Evolutionary conservation across 2,113 vertebrate genomes (phyloP).

Genomic region (Echinops telfairi): DNA sequence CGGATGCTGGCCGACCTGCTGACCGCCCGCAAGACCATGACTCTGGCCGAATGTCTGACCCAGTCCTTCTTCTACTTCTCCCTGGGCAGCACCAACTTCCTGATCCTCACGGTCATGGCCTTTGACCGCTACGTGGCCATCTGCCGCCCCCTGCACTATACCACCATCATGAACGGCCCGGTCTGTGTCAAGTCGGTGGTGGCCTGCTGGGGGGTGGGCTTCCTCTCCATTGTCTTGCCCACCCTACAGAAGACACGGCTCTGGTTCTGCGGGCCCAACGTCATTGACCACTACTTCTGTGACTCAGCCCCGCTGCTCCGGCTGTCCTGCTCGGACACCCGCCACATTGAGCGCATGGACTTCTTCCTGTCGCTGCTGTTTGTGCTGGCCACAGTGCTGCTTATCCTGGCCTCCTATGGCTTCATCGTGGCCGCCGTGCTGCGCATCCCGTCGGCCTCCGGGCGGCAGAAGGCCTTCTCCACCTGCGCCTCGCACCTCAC

Average conservation of each 20-base stretch:
- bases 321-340: constrained; percentile 57
- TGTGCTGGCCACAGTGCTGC: constrained; percentile 53
- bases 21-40: constrained; percentile 9
- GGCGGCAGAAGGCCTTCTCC: constrained; percentile 64
- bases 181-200: constrained; percentile 54
- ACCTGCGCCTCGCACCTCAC: constrained; percentile 62
- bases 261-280: constrained; percentile 53
- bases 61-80: constrained; percentile 72
- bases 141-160: constrained; percentile 59
- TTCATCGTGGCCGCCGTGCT: constrained; percentile 31
- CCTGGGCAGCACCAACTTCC: constrained; percentile 48
- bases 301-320: constrained; percentile 59
- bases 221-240: constrained; percentile 32
- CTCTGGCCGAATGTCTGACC: constrained; percentile 32
- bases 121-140: constrained; percentile 47
- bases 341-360: background rate
- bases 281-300: constrained; percentile 60
- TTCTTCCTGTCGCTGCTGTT: constrained; percentile 70
- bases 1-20: constrained; percentile 56
- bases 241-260: constrained; percentile 61
- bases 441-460: constrained; percentile 52
- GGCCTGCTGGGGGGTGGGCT: constrained; percentile 34
- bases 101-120: constrained; percentile 58
- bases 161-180: constrained; percentile 19
- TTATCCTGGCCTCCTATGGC: constrained; percentile 45